Percentiles rank a stretch among this genome's conserved stretches.
These are phyloP conservation scores for Drymodes brunneopygia DNA, from an alignment of 2,113 vertebrate genomes.

Conservation along the genomic window DNA sequence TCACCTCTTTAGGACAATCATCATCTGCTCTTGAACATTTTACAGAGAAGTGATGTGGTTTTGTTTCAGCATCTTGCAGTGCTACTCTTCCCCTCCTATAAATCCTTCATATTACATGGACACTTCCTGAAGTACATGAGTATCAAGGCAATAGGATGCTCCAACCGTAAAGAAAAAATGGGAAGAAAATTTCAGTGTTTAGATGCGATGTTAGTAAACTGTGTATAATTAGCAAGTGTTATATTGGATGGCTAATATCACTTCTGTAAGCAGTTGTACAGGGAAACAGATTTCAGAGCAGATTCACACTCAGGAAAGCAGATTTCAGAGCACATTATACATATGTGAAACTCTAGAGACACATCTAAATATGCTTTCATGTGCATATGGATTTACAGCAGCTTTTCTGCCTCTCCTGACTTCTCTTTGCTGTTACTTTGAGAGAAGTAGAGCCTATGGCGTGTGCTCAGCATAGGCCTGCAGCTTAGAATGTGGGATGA, in stretches of 20 bases:
- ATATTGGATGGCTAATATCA: slow-evolving; percentile 12
- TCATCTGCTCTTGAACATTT: background rate
- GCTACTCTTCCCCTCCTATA: background rate
- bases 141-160: background rate
- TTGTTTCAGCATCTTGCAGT: background rate
- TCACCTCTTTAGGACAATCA: background rate
- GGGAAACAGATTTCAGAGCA: slow-evolving; percentile 48
- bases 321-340: slow-evolving; percentile 30
- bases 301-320: background rate
- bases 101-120: background rate
- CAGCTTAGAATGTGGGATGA: background rate
- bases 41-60: background rate
- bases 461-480: background rate
- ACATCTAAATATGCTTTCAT: background rate
- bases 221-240: slow-evolving; percentile 32
- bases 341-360: background rate
- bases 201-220: background rate
- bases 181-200: background rate
- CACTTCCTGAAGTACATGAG: background rate
- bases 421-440: background rate
- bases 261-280: slow-evolving; percentile 37
- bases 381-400: background rate
- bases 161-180: background rate
- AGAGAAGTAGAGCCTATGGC: background rate
- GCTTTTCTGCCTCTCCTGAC: background rate